Evolutionary conservation across 2,797 vertebrate species (phyloP).

Genomic region (Melanotaenia parkinsoni): DNA sequence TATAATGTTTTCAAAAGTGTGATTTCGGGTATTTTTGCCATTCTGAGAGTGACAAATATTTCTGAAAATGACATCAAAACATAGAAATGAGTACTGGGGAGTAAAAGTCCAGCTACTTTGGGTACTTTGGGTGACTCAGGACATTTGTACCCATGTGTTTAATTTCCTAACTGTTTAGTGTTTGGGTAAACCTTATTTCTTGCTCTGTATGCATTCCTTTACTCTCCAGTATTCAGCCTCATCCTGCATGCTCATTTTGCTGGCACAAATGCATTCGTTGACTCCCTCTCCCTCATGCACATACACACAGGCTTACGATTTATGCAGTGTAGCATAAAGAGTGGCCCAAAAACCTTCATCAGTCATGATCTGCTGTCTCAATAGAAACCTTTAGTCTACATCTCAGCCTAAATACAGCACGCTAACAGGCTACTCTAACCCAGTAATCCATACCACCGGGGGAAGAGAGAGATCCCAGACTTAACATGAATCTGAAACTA

Average conservation of each 20-base stretch:
- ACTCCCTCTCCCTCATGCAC: constrained; percentile 8
- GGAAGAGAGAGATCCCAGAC: constrained; percentile 54
- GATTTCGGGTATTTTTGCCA: neutral
- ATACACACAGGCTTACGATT: constrained; percentile 18
- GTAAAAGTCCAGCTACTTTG: neutral
- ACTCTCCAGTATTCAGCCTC: constrained; percentile 1
- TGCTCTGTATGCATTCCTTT: constrained; percentile 4
- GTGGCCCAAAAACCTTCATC: constrained; percentile 50
- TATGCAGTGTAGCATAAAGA: constrained; percentile 60
- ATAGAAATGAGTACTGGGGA: neutral
- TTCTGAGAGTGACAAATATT: neutral
- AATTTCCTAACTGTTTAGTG: neutral
- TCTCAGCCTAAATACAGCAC: constrained; percentile 43
- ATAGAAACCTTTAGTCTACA: constrained; percentile 57
- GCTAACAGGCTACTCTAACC: constrained; percentile 51
- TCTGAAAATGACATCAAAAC: too few relatives aligned
- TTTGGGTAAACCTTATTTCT: neutral
- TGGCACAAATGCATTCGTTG: constrained; percentile 26
- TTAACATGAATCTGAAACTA: constrained; percentile 69
- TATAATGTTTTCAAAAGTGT: neutral
- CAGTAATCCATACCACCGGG: constrained; percentile 65
- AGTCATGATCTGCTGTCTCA: constrained; percentile 57
- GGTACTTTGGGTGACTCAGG: neutral
- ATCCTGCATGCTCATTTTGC: constrained; percentile 26
- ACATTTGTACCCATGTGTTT: neutral